These are phyloP conservation scores for Mesaphorura yosii DNA, from an alignment of 1,140 invertebrate species.

Conservation along the genomic window DNA sequence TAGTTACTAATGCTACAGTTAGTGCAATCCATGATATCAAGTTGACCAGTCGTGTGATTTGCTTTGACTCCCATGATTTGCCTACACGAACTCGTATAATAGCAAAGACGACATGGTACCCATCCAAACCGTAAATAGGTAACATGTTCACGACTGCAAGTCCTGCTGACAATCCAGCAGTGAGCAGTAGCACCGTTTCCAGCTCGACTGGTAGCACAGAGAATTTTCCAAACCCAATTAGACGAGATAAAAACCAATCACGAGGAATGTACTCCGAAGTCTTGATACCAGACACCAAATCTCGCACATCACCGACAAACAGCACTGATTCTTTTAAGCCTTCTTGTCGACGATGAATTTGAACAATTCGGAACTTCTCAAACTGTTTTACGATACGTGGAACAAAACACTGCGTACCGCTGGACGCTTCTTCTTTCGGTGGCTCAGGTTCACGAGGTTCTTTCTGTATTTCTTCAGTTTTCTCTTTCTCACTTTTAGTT, in stretches of 20 bases:
- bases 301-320: constrained; percentile 30
- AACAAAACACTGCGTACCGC: constrained; percentile 9
- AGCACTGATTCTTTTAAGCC: constrained; percentile 23
- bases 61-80: constrained; percentile 23
- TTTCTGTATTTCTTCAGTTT: too few species aligned
- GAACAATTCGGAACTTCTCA: constrained; percentile 16
- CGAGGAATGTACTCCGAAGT: constrained; percentile 25
- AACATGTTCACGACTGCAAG: constrained; percentile 31
- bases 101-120: constrained; percentile 28
- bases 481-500: too few species aligned
- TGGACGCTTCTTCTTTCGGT: background rate
- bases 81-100: constrained; percentile 14
- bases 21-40: constrained; percentile 25
- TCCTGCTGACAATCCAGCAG: constrained; percentile 28
- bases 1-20: constrained; percentile 24
- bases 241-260: constrained; percentile 20
- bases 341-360: constrained; percentile 27
- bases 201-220: constrained; percentile 21
- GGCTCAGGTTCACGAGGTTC: background rate
- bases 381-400: constrained; percentile 10
- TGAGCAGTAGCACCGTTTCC: constrained; percentile 30
- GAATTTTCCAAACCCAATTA: constrained; percentile 25
- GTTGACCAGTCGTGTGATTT: constrained; percentile 27
- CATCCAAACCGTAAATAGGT: constrained; percentile 30
- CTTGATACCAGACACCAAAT: constrained; percentile 24